Percentiles rank a stretch among this genome's conserved stretches.
These are phyloP conservation scores for Lepisosteus osseus DNA, from an alignment of 2,113 vertebrate species.

Conservation along the genomic window DNA sequence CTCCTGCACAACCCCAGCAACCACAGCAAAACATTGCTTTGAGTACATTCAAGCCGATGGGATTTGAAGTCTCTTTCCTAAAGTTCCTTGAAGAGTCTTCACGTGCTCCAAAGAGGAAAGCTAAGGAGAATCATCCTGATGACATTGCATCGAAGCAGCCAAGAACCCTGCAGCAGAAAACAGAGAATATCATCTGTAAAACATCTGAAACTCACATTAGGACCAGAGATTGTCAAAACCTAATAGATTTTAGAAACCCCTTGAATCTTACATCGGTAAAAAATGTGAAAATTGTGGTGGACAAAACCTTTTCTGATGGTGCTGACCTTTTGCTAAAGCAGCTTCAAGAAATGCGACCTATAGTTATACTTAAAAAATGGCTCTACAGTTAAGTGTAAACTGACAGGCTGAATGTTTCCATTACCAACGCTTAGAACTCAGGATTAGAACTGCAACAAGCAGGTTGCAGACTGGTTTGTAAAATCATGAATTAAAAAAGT, in stretches of 20 bases:
- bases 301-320: conserved; percentile 71
- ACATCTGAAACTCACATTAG: conserved; percentile 26
- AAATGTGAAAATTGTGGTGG: conserved; percentile 83
- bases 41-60: conserved; percentile 91
- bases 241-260: conserved; percentile 79
- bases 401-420: conserved; percentile 43
- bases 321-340: conserved; percentile 77
- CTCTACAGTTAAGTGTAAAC: conserved; percentile 51
- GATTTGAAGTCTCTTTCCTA: conserved; percentile 93
- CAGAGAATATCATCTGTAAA: conserved; percentile 31
- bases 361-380: conserved; percentile 75
- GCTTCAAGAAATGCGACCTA: conserved; percentile 90
- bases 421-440: conserved; percentile 70
- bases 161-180: conserved; percentile 38
- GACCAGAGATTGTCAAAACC: conserved; percentile 64
- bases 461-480: conserved; percentile 51
- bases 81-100: conserved; percentile 90
- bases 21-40: conserved; percentile 68
- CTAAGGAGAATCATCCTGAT: conserved; percentile 50
- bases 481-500: conserved; percentile 12
- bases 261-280: conserved; percentile 72
- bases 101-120: conserved; percentile 67
- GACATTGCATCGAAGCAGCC: conserved; percentile 58
- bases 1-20: conserved; percentile 58
- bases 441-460: conserved; percentile 61